Base-by-base conservation (phyloP, 2,888 invertebrate species). In the Amphipyra berbera region DNA sequence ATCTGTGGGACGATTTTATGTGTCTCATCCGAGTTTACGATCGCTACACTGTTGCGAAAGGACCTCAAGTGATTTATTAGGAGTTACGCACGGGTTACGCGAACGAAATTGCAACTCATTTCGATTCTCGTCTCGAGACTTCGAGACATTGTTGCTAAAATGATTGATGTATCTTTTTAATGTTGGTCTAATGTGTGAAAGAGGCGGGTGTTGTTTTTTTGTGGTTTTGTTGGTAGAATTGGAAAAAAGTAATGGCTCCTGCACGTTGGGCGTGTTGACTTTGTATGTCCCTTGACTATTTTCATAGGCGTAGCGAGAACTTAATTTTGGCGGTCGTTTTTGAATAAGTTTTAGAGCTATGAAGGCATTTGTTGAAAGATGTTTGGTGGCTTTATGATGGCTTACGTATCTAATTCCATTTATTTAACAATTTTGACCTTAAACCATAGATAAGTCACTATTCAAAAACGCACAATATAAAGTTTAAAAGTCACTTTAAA, bases 1-100 rank as follows among this genome's bases (percentile, higher is more conserved):
- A 91, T 90, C 90, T 85, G 76, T 81, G 83, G 83, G 82, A 86
- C 82, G 88, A 91, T 90, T 90, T 90, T 84, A 84, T 78, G 78
- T 80, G 73, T 81, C 76, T 80, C 76, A 71, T 71, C 27, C 21
- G 47, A 70, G 50, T 79, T 79, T 79, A 79, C 74, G 73, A 67
- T 63, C 63, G 66, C 84, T 78, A 86, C 86, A 82, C 49, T 86
- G 86, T 86, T 87, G 89, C 80, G 40, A 48, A 76, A 81, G 82
- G 85, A 82, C 73, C 50, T 60, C 67, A 79, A 79, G 69, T 79
- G 78, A 79, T 79, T 79, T 79, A 79, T 79, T 68, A 65, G 50
- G 73, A 73, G 62, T 64, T 74, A 49, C 41, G 55, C 52, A 72
- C 69, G 86, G 65, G 81, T 68, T 80, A 68, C 80, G 78, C 72